Percentiles rank a stretch among this genome's conserved stretches.
phyloP scores from a whole-genome alignment of 2,113 vertebrate species.

The Cricetomys ansorgei region DNA sequence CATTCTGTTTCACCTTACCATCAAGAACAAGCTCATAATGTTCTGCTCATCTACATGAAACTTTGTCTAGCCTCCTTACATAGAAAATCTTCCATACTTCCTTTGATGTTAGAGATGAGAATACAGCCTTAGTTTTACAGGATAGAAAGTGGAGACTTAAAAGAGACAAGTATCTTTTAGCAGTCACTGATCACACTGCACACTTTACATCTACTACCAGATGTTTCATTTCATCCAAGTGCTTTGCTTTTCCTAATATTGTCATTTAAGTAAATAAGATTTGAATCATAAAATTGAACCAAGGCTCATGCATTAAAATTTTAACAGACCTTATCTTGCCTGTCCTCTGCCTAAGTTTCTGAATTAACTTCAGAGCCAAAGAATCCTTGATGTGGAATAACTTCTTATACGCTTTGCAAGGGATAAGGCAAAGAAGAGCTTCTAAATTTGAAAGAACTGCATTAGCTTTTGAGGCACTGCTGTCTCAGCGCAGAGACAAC shows the following conservation, averaged over 20 bases:
- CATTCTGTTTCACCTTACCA: slow-evolving; percentile 77
- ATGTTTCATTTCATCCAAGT: background rate
- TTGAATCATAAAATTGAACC: background rate
- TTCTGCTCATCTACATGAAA: slow-evolving; percentile 62
- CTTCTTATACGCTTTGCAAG: background rate
- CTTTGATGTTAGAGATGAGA: background rate
- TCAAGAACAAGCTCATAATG: slow-evolving; percentile 66
- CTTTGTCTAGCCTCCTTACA: background rate
- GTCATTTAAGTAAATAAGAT: slow-evolving; percentile 17
- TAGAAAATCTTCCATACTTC: background rate
- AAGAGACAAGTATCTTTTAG: background rate
- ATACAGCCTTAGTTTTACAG: background rate
- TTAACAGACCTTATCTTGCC: slow-evolving; percentile 22
- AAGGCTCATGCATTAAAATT: background rate
- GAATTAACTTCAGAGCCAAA: slow-evolving; percentile 10
- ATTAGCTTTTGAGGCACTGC: slow-evolving; percentile 23
- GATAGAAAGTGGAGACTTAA: background rate
- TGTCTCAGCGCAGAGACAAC: background rate
- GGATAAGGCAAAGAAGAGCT: background rate
- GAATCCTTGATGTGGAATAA: background rate
- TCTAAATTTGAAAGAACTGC: background rate
- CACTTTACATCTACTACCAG: background rate
- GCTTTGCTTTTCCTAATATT: background rate
- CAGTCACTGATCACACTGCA: background rate
- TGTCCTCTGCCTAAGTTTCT: background rate